These are phyloP conservation scores for Phylloscopus collybita DNA, from an alignment of 2,797 vertebrate species.

Conservation along the genomic window DNA sequence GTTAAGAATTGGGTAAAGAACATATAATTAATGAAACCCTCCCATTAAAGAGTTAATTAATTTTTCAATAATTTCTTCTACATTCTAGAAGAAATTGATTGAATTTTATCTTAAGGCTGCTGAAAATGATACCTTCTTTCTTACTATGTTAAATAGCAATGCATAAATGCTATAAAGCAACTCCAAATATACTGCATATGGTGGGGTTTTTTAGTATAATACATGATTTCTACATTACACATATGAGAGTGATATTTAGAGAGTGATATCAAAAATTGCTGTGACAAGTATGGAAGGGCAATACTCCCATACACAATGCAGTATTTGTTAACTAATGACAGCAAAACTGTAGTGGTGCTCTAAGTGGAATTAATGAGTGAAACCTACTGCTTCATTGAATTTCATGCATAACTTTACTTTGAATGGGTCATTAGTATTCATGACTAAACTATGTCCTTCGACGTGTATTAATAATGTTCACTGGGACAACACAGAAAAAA, in stretches of 20 bases:
- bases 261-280: not conserved
- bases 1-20: not conserved
- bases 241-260: constrained; percentile 16
- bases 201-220: not conserved
- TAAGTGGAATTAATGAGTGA: constrained; percentile 62
- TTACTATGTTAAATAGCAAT: not conserved
- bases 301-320: not conserved
- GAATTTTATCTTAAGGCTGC: not conserved
- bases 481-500: constrained; percentile 60
- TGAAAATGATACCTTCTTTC: constrained; percentile 15
- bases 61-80: not conserved
- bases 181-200: not conserved
- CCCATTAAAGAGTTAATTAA: not conserved
- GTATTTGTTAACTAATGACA: constrained; percentile 38
- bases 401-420: constrained; percentile 62
- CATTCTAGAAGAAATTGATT: not conserved
- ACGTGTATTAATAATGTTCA: constrained; percentile 69
- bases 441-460: constrained; percentile 52
- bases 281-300: not conserved
- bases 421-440: constrained; percentile 67
- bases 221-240: not conserved
- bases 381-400: constrained; percentile 61
- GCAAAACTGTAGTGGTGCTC: constrained; percentile 9
- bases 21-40: not conserved
- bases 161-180: constrained; percentile 23